These are phyloP conservation scores for Ips typographus DNA, from an alignment of 1,140 invertebrate genomes.

Conservation along the genomic window DNA sequence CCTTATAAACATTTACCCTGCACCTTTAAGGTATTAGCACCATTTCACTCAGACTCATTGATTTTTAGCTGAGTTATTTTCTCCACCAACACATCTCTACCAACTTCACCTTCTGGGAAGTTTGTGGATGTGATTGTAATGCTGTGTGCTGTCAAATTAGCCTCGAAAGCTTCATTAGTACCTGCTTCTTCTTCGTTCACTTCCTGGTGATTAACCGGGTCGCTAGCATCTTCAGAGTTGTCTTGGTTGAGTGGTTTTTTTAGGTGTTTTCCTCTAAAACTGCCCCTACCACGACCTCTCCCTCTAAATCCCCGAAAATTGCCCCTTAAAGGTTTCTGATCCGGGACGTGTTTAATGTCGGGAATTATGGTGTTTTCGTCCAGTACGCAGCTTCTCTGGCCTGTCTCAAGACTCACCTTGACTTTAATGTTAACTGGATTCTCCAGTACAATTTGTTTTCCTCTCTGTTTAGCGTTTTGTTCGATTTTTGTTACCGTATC, in stretches of 20 bases:
- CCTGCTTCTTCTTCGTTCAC: slow-evolving; percentile 1
- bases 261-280: slow-evolving; percentile 19
- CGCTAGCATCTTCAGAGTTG: neutral
- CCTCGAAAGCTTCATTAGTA: slow-evolving; percentile 4
- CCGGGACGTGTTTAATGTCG: slow-evolving; percentile 39
- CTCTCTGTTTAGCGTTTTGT: slow-evolving; percentile 5
- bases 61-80: no score
- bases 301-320: slow-evolving; percentile 12
- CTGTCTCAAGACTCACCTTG: slow-evolving; percentile 38
- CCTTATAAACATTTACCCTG: no score
- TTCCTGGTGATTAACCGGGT: neutral
- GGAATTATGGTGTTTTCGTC: slow-evolving; percentile 38
- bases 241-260: neutral
- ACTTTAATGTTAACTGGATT: slow-evolving; percentile 41
- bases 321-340: slow-evolving; percentile 11
- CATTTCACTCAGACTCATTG: no score
- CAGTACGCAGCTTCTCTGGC: slow-evolving; percentile 34
- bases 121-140: slow-evolving; percentile 14
- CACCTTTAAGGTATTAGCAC: no score
- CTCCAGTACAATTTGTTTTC: slow-evolving; percentile 15
- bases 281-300: slow-evolving; percentile 35
- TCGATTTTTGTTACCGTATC: slow-evolving; percentile 6
- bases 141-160: slow-evolving; percentile 9
- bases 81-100: no score
- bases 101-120: slow-evolving; percentile 7